Conservation (phyloP, 2,888 invertebrate genomes). For the Gymnocheta viridis region DNA sequence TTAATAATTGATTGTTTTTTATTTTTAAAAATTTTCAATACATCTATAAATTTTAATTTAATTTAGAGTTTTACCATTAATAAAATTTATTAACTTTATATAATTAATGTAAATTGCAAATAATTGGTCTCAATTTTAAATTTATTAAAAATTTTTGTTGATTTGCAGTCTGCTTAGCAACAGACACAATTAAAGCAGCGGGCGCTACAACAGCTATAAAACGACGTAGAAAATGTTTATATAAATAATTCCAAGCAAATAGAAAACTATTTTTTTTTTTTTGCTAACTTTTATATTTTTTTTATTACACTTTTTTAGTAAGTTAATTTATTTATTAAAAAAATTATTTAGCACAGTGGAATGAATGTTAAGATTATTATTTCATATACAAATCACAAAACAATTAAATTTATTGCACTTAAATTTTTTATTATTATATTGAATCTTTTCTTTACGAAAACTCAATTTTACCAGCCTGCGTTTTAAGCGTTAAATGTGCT, state of each 20-base stretch:
- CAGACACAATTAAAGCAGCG: slow-evolving; percentile 32
- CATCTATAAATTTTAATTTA: not conserved
- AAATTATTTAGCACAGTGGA: not conserved
- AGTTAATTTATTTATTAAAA: not conserved
- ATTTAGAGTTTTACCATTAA: not conserved
- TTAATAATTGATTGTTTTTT: not conserved
- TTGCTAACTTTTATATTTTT: no score
- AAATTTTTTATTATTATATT: not conserved
- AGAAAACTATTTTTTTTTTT: not conserved
- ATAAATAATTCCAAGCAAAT: not conserved
- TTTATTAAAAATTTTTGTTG: not conserved
- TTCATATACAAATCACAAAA: not conserved
- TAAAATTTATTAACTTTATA: not conserved
- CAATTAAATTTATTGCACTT: slow-evolving; percentile 26
- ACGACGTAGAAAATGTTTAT: not conserved
- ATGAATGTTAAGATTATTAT: slow-evolving; percentile 25
- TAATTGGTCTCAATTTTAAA: slow-evolving; percentile 26
- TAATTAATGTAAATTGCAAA: not conserved
- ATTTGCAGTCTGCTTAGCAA: not conserved
- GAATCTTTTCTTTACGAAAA: not conserved
- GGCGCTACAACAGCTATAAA: not conserved
- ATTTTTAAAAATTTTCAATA: not conserved
- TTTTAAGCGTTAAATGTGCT: not conserved
- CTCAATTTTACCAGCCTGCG: not conserved
- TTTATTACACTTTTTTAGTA: not conserved